These are phyloP conservation scores for Oceanodroma tethys DNA, from an alignment of 2,113 vertebrate species.

Conservation along the genomic window DNA sequence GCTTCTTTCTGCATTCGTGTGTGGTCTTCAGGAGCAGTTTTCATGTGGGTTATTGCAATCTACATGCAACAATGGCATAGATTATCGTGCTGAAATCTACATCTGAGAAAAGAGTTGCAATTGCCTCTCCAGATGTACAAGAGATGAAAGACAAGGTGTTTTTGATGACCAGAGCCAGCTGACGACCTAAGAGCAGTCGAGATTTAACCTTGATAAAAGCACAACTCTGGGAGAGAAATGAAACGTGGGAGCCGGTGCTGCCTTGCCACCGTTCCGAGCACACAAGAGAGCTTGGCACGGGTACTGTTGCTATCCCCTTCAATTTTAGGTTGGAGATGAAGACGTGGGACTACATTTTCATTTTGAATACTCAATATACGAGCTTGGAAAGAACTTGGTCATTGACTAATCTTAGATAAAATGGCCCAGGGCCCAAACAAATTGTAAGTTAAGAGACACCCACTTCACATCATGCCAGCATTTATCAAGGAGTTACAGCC, in stretches of 20 bases:
- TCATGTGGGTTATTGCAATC: conserved; percentile 21
- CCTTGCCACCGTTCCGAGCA: background rate
- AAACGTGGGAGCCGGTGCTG: rapidly evolving
- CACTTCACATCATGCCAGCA: background rate
- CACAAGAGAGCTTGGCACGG: background rate
- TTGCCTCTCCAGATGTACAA: background rate
- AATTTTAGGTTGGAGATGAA: background rate
- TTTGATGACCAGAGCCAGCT: conserved; percentile 1
- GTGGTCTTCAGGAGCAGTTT: conserved; percentile 37
- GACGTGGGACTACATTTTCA: background rate
- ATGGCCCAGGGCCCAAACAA: background rate
- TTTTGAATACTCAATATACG: background rate
- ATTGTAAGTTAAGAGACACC: background rate
- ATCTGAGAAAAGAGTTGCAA: background rate
- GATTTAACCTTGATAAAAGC: background rate
- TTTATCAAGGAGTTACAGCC: background rate
- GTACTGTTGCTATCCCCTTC: background rate
- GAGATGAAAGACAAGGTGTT: conserved; percentile 19
- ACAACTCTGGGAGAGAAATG: background rate
- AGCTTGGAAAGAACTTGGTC: background rate
- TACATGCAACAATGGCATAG: background rate
- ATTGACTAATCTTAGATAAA: background rate
- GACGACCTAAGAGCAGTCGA: background rate
- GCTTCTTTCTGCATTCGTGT: background rate
- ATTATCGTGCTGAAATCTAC: background rate